Evolutionary conservation across 2,113 vertebrate species (phyloP).

Genomic region (Fukomys damarensis): DNA sequence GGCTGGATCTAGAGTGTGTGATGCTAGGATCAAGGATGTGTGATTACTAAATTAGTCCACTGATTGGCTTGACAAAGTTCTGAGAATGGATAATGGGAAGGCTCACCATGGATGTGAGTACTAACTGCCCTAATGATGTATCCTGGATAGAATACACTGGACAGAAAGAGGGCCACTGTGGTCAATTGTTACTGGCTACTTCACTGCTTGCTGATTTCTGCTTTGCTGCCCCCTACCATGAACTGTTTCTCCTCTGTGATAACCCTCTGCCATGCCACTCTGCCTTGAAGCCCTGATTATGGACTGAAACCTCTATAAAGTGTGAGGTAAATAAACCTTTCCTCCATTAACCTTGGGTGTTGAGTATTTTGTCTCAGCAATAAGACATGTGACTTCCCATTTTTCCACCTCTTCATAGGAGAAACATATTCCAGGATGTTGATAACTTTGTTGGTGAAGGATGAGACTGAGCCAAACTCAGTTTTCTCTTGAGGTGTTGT

Average conservation of each 20-base stretch:
- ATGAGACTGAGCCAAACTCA: slow-evolving; percentile 22
- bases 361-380: not conserved
- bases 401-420: not conserved
- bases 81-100: not conserved
- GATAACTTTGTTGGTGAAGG: slow-evolving; percentile 4
- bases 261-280: not conserved
- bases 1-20: not conserved
- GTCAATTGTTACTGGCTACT: not conserved
- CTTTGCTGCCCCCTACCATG: not conserved
- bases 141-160: not conserved
- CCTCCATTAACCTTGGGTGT: not conserved
- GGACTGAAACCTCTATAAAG: not conserved
- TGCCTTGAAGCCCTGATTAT: not conserved
- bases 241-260: not conserved
- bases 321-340: not conserved
- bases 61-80: not conserved
- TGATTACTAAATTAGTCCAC: not conserved
- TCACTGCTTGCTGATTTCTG: not conserved
- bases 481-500: slow-evolving; percentile 50
- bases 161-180: not conserved
- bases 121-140: not conserved
- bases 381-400: not conserved
- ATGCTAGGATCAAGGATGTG: not conserved
- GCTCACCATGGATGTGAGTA: not conserved
- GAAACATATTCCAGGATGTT: not conserved